Conservation (phyloP, 2,113 vertebrate genomes). For the Atlantisia rogersi region DNA sequence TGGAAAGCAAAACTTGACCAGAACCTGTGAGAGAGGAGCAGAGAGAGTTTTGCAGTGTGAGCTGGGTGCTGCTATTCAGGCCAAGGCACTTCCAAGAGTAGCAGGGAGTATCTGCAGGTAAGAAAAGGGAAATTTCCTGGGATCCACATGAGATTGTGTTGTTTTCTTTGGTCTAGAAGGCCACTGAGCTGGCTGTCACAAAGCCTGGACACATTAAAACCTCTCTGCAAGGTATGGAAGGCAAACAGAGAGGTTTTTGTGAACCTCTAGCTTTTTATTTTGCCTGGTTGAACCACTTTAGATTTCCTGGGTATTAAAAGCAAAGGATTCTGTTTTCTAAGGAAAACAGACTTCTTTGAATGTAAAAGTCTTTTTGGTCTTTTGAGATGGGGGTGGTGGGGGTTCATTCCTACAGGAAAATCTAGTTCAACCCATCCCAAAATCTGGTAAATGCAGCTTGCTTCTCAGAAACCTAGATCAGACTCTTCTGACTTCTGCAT, state of each 20-base stretch:
- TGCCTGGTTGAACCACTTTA: background rate
- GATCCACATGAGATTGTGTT: background rate
- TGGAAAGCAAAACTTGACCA: background rate
- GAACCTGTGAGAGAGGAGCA: background rate
- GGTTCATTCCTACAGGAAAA: background rate
- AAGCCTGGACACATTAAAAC: background rate
- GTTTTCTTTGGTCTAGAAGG: background rate
- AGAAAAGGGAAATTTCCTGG: background rate
- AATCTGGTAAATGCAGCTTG: background rate
- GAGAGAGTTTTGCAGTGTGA: background rate
- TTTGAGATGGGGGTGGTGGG: background rate
- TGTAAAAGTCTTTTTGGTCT: background rate
- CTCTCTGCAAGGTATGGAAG: background rate
- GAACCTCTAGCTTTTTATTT: background rate
- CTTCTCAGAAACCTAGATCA: background rate
- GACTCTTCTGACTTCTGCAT: background rate
- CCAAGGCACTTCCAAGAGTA: background rate
- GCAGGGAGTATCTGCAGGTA: background rate
- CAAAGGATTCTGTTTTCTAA: background rate
- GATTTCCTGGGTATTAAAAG: background rate
- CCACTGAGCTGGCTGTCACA: background rate
- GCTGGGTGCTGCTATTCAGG: background rate
- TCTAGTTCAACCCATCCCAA: background rate
- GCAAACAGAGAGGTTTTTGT: background rate
- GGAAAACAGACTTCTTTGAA: background rate